Base-by-base conservation (phyloP, 2,888 invertebrate species). In the Oxytorus armatus region DNA sequence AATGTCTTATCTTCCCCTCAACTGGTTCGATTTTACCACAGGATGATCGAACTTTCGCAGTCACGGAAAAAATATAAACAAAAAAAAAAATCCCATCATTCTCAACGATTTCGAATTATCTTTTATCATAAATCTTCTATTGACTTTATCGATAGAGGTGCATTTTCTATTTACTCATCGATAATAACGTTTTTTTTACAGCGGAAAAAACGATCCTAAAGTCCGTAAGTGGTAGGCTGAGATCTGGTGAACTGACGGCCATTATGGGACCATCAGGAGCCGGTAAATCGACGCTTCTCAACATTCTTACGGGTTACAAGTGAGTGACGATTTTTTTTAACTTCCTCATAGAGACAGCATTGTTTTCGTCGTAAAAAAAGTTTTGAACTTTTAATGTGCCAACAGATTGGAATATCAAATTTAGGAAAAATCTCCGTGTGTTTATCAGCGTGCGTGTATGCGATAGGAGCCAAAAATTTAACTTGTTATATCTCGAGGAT, bases 261-360 rank as follows among this genome's bases (percentile, higher is more conserved):
- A 98, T 98, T 89, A 98, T 98, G 98, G 98, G 98, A 11, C 98
- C 98, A 47, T 98, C 98, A 0, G 98, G 98, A 33, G 98, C 97
- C 73, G 97, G 98, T 86, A 98, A 98, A 92, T 97, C 97, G 65
- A 98, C 98, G 0, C 94, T 98, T 16, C 96, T 98, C 90, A 98
- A 98, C 91, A 98, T 98, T 87, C 95, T 98, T 83, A 98, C 98
- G 18, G 98, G 98, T 91, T 98, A 98, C 94, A 97, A 96, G 98
- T 98, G 93, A 95, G 96, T 94, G 69, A 80, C 36, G 8, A 47
- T 16, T 11, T 18, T 57, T 66, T 25, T 42, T 11, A 16, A 8
- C n/a, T 4, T 42, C 23, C 49, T 33, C 25, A 23, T 11, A n/a
- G 5, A 33, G 39, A 61, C 23, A 33, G 16, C n/a, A n/a, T n/a